phyloP scores from a whole-genome alignment of 1,140 invertebrate species.

The Antheraea pernyi region DNA sequence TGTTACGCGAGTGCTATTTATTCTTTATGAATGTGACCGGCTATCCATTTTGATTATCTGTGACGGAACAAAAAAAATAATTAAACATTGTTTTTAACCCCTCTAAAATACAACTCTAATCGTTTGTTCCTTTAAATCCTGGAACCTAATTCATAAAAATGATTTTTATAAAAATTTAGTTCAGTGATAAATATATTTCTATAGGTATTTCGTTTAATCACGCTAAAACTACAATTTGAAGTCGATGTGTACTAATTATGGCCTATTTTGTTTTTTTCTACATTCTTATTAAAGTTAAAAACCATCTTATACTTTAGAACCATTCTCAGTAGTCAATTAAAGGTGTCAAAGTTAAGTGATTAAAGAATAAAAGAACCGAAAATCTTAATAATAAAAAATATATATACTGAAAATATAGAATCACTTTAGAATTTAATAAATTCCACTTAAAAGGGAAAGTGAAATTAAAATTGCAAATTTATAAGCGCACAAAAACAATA shows the following conservation, averaged over 20 bases:
- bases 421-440: not conserved
- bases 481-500: slow-evolving; percentile 10
- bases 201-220: too few relatives aligned
- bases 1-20: slow-evolving; percentile 9
- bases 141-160: not conserved
- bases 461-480: slow-evolving; percentile 4
- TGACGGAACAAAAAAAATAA: not conserved
- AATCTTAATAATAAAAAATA: not conserved
- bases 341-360: too few relatives aligned
- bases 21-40: slow-evolving; percentile 10
- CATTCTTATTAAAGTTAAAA: too few relatives aligned
- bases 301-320: too few relatives aligned
- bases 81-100: slow-evolving; percentile 1
- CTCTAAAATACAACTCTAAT: not conserved
- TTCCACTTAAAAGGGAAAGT: not conserved
- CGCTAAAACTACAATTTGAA: too few relatives aligned
- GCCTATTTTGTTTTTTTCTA: too few relatives aligned
- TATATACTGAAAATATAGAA: not conserved
- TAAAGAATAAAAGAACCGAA: too few relatives aligned
- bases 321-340: too few relatives aligned
- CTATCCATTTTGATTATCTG: slow-evolving; percentile 11
- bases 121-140: not conserved
- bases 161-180: too few relatives aligned
- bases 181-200: too few relatives aligned
- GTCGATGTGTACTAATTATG: too few relatives aligned